These are phyloP conservation scores for Rhinogobius similis DNA, from an alignment of 2,113 vertebrate species.

Conservation along the genomic window DNA sequence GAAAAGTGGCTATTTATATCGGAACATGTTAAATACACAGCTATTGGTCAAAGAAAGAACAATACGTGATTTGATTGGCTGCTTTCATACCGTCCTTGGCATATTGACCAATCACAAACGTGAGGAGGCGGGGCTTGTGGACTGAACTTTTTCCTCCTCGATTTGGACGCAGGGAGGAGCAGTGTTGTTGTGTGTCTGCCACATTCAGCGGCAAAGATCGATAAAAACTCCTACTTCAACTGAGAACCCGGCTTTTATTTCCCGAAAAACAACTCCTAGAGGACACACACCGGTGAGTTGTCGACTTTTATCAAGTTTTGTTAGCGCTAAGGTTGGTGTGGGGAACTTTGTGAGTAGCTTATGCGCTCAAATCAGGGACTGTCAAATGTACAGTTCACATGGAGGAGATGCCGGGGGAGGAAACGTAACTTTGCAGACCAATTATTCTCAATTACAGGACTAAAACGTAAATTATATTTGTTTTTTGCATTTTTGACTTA, in stretches of 20 bases:
- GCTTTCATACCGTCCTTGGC: slow-evolving; percentile 37
- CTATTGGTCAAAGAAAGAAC: slow-evolving; percentile 24
- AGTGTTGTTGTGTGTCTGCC: slow-evolving; percentile 37
- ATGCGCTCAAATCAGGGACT: slow-evolving; percentile 39
- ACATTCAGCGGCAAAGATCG: slow-evolving; percentile 42
- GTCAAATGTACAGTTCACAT: slow-evolving; percentile 60
- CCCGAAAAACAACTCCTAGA: not conserved
- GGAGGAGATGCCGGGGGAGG: slow-evolving; percentile 57
- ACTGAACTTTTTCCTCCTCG: not conserved
- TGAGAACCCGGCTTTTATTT: slow-evolving; percentile 6
- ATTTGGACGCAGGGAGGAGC: slow-evolving; percentile 39
- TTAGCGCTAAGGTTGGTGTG: not conserved
- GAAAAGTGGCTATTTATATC: not conserved
- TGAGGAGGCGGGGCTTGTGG: slow-evolving; percentile 25
- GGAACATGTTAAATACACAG: not conserved
- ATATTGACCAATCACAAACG: slow-evolving; percentile 51
- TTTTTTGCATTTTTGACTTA: too few relatives aligned
- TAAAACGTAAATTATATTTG: not conserved
- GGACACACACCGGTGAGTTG: slow-evolving; percentile 51
- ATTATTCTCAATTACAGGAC: slow-evolving; percentile 8
- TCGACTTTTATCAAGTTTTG: not conserved
- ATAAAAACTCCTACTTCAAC: slow-evolving; percentile 24
- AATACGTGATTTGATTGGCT: slow-evolving; percentile 42
- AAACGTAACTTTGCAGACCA: slow-evolving; percentile 55
- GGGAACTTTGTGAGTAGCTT: slow-evolving; percentile 1